These are phyloP conservation scores for Acanthopagrus latus DNA, from an alignment of 2,797 vertebrate genomes.

Conservation along the genomic window DNA sequence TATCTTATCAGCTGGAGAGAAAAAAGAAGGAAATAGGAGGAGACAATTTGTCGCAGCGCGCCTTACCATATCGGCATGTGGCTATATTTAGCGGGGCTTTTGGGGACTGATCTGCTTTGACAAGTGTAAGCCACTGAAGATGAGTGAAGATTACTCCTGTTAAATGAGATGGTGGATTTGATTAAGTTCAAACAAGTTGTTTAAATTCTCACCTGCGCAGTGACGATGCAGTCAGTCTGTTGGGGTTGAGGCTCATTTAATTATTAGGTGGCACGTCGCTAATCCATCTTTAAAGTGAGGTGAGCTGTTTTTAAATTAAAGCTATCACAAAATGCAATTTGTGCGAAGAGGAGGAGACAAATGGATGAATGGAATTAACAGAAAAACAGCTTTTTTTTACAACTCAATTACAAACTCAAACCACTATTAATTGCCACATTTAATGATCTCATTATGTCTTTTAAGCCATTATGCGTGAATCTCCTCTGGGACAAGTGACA, in stretches of 20 bases:
- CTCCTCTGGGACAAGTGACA: background rate
- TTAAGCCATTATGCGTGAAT: background rate
- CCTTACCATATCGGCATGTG: conserved; percentile 34
- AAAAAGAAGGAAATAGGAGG: conserved; percentile 50
- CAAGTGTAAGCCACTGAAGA: conserved; percentile 57
- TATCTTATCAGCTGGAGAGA: conserved; percentile 45
- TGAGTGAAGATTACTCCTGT: conserved; percentile 60
- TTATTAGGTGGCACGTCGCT: background rate
- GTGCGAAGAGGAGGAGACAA: background rate
- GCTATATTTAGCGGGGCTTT: conserved; percentile 66
- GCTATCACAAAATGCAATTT: background rate
- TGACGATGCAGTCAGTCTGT: background rate
- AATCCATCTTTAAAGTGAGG: background rate
- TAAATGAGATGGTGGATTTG: conserved; percentile 55
- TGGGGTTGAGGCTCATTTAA: background rate
- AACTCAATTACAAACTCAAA: background rate
- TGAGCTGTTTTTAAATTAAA: background rate
- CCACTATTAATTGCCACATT: background rate
- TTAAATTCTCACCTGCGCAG: conserved; percentile 1
- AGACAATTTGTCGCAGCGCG: conserved; percentile 52
- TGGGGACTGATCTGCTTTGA: conserved; percentile 62
- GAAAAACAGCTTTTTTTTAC: too few relatives aligned
- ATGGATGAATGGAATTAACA: background rate
- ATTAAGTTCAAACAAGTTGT: conserved; percentile 34
- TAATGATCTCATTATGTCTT: background rate